Conservation (phyloP, 2,113 vertebrate species). For the Gracilinanus agilis region DNA sequence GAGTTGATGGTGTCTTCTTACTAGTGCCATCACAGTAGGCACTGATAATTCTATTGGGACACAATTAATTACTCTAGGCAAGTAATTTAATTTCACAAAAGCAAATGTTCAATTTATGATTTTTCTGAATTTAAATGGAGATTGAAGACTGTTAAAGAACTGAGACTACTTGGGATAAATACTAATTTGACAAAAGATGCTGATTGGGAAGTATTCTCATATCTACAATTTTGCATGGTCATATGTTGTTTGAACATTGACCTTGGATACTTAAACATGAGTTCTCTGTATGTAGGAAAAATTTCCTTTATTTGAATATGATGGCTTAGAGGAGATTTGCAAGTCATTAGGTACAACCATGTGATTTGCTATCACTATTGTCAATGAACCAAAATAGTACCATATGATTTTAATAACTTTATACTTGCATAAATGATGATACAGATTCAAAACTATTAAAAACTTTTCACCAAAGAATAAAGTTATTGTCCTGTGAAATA, state of each 20-base stretch:
- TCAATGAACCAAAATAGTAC: not conserved
- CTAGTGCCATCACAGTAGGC: not conserved
- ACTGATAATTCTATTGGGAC: not conserved
- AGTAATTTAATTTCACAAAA: not conserved
- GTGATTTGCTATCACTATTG: not conserved
- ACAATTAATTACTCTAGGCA: not conserved
- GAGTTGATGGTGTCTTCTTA: not conserved
- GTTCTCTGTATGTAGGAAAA: not conserved
- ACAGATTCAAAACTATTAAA: not conserved
- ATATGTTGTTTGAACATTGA: not conserved
- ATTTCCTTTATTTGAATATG: not conserved
- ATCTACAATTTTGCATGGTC: not conserved
- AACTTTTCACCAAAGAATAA: not conserved
- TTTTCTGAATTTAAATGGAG: not conserved
- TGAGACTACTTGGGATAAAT: not conserved
- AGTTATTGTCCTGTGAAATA: not conserved
- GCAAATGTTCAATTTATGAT: not conserved
- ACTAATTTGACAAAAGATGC: not conserved
- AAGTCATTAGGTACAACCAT: not conserved
- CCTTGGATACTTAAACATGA: not conserved
- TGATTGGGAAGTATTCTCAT: not conserved
- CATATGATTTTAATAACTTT: not conserved
- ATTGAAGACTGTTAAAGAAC: not conserved
- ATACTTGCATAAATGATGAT: not conserved
- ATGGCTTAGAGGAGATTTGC: not conserved